Percentiles rank a stretch among this genome's conserved stretches.
phyloP scores from a whole-genome alignment of 2,888 invertebrate genomes.

The Cetonia aurata region DNA sequence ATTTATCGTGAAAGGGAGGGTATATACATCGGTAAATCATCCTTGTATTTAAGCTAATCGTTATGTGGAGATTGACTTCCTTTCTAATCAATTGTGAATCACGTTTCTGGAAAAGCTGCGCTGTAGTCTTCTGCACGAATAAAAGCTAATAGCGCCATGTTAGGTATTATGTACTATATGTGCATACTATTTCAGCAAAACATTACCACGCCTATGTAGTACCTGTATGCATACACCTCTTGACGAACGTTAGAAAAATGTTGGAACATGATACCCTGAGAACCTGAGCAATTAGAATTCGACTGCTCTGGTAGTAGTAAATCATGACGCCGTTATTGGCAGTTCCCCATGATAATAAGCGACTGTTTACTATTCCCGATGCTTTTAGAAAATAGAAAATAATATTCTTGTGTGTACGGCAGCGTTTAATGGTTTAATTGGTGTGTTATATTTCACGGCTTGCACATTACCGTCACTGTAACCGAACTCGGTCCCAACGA shows the following conservation, averaged over 20 bases:
- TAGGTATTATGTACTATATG: constrained; percentile 14
- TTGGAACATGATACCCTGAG: constrained; percentile 25
- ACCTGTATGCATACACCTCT: neutral
- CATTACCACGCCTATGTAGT: constrained; percentile 8
- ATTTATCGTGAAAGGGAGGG: constrained; percentile 3
- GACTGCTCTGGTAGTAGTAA: constrained; percentile 11
- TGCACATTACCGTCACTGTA: constrained; percentile 25
- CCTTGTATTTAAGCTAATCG: constrained; percentile 15
- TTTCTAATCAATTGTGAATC: constrained; percentile 28
- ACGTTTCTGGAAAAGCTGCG: constrained; percentile 5
- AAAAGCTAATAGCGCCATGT: constrained; percentile 12
- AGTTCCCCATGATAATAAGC: constrained; percentile 24
- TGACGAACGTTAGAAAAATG: neutral
- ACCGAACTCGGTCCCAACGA: constrained; percentile 14
- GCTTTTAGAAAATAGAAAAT: constrained; percentile 31
- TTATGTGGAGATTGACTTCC: constrained; percentile 7
- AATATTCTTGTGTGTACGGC: constrained; percentile 22
- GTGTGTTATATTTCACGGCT: constrained; percentile 44
- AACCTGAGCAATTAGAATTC: constrained; percentile 32
- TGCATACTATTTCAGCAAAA: neutral
- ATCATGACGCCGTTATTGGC: constrained; percentile 34
- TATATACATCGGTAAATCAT: constrained; percentile 12
- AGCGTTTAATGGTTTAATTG: constrained; percentile 43
- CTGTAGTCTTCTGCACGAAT: constrained; percentile 3
- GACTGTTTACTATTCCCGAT: constrained; percentile 34